Base-by-base conservation (phyloP, 2,888 invertebrate genomes). In the Halictus ligatus region DNA sequence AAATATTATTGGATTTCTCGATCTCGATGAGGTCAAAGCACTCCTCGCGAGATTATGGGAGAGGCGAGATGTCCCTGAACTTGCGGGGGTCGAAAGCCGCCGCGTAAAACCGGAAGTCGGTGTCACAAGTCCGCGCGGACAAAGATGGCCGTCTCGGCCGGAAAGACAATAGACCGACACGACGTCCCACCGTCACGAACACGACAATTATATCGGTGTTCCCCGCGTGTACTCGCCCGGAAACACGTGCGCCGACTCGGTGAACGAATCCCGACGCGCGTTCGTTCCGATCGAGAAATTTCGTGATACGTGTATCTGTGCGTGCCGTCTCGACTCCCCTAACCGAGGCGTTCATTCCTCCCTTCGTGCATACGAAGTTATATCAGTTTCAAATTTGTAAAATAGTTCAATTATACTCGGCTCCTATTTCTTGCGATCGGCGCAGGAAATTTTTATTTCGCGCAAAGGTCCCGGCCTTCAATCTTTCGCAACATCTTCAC, bases 211-310 rank as follows among this genome's bases (percentile, higher is more conserved):
- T 83, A 74, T 82, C 88, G 40, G 58, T 48, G 76, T 74, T 35
- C 18, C 74, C 71, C 76, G 80, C 21, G 29, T 35, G 50, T 67
- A 79, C 54, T 35, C 60, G 74, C 50, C 88, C 86, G 89, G 86
- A 90, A 88, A 78, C 75, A 83, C 89, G 86, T 82, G 88, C 83
- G 18, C 15, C 78, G 84, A 88, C 82, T 89, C 72, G 82, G 18
- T 73, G 78, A 89, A 88, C 78, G 58, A 58, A 58, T 58, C n/a
- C 58, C 58, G 58, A 58, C 58, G 21, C n/a, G 7, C 29, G 15
- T 29, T 58, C 10, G 2, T 29, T 29, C 29, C 29, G 64, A 64
- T 12, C n/a, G 58, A 58, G 58, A n/a, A 10, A 12, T n/a, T 58
- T 12, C 3, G 58, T n/a, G 48, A 48, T 13, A 13, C 13, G 13